Evolutionary conservation across 2,888 invertebrate genomes (phyloP).

Genomic region (Abrostola triplasia): DNA sequence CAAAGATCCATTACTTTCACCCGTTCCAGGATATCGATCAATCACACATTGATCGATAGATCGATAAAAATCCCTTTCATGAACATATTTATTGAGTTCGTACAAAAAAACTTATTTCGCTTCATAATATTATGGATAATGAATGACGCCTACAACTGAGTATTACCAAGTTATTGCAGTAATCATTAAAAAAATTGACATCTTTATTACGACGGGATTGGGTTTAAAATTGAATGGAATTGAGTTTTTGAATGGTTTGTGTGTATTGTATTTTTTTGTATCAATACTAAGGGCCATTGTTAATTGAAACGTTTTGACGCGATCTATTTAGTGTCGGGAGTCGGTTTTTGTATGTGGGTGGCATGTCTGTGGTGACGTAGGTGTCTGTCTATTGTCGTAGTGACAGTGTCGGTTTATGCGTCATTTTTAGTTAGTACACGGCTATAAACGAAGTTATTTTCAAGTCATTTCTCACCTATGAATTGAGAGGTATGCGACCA

Average conservation of each 20-base stretch:
- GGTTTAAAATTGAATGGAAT: constrained; percentile 27
- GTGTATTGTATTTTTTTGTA: constrained; percentile 51
- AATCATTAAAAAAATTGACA: neutral
- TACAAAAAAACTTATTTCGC: constrained; percentile 60
- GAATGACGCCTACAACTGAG: constrained; percentile 57
- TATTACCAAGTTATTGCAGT: constrained; percentile 26
- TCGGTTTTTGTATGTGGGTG: constrained; percentile 64
- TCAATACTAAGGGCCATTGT: constrained; percentile 68
- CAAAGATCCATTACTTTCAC: constrained; percentile 68
- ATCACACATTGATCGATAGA: constrained; percentile 72
- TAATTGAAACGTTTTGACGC: constrained; percentile 73
- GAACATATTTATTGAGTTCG: constrained; percentile 59
- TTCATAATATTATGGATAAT: constrained; percentile 57
- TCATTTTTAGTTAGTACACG: constrained; percentile 36
- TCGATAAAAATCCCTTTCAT: constrained; percentile 62
- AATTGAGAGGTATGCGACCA: constrained; percentile 13
- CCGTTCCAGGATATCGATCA: constrained; percentile 68
- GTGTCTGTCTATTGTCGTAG: constrained; percentile 46
- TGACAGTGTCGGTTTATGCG: constrained; percentile 37
- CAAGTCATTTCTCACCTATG: constrained; percentile 15
- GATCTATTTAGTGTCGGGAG: constrained; percentile 66
- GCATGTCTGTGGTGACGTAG: constrained; percentile 47
- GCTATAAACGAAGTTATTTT: constrained; percentile 23
- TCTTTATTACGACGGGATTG: constrained; percentile 16
- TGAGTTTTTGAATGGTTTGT: constrained; percentile 7